These are phyloP conservation scores for Argyresthia albistria DNA, from an alignment of 2,888 invertebrate genomes.

Conservation along the genomic window DNA sequence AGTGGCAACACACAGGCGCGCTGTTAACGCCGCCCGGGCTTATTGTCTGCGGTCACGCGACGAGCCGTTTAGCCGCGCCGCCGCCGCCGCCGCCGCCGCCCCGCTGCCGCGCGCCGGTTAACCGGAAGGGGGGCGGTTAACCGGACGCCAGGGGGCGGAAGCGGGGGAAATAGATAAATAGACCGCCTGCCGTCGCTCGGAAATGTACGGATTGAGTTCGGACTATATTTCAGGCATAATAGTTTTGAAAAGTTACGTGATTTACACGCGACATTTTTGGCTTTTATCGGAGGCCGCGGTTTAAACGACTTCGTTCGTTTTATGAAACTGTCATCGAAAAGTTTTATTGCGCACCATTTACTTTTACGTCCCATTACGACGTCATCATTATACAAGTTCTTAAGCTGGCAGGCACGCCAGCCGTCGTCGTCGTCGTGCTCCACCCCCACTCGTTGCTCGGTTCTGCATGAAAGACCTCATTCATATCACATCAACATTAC, in stretches of 20 bases:
- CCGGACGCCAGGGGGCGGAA: slow-evolving; percentile 70
- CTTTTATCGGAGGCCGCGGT: slow-evolving; percentile 49
- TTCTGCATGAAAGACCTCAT: slow-evolving; percentile 25
- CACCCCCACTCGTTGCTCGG: not conserved
- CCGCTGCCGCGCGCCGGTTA: slow-evolving; percentile 57
- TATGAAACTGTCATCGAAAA: slow-evolving; percentile 52
- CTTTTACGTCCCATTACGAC: slow-evolving; percentile 39
- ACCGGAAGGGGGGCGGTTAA: slow-evolving; percentile 72
- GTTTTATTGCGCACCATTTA: slow-evolving; percentile 47
- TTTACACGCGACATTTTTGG: slow-evolving; percentile 66
- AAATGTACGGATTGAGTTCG: slow-evolving; percentile 71
- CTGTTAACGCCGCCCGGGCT: slow-evolving; percentile 70
- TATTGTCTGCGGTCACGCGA: slow-evolving; percentile 73
- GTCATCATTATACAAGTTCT: slow-evolving; percentile 11
- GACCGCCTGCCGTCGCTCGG: slow-evolving; percentile 62
- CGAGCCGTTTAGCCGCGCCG: slow-evolving; percentile 68
- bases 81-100: slow-evolving; percentile 23
- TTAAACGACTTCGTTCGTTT: slow-evolving; percentile 45
- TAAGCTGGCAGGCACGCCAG: not conserved
- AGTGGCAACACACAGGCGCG: slow-evolving; percentile 72
- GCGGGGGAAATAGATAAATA: slow-evolving; percentile 73
- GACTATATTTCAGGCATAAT: slow-evolving; percentile 71
- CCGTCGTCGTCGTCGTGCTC: too few species aligned
- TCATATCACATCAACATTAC: slow-evolving; percentile 13
- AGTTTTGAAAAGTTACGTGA: slow-evolving; percentile 69